A percentile compares a stretch with the other conserved stretches of the same genome.
phyloP scores from a whole-genome alignment of 2,888 invertebrate species.

The Unio delphinus region DNA sequence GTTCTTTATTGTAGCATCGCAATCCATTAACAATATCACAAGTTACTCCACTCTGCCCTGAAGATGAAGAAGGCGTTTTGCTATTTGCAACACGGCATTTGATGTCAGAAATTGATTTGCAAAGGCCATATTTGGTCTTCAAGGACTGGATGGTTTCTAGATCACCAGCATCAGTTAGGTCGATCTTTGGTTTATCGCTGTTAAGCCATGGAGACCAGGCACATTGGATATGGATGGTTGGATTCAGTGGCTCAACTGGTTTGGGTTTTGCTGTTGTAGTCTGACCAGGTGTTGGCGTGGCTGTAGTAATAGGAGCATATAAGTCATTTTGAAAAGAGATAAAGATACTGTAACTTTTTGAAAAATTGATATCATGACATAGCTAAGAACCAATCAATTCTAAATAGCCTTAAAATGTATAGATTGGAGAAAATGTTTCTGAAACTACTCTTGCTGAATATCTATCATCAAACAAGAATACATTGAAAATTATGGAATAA shows the following conservation, averaged over 20 bases:
- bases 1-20: conserved; percentile 57
- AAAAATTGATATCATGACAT: not conserved
- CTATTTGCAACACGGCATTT: conserved; percentile 49
- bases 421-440: no score
- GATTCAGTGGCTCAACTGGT: conserved; percentile 14
- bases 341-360: not conserved
- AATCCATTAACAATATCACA: conserved; percentile 61
- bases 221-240: conserved; percentile 35
- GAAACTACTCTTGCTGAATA: no score
- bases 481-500: no score
- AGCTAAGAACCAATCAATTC: no score
- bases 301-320: not conserved
- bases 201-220: conserved; percentile 60
- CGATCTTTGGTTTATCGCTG: conserved; percentile 43
- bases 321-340: not conserved
- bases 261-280: conserved; percentile 13
- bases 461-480: no score
- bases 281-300: conserved; percentile 4
- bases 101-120: conserved; percentile 50
- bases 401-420: no score
- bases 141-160: conserved; percentile 43
- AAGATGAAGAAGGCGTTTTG: conserved; percentile 31
- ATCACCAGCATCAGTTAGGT: conserved; percentile 44
- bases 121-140: conserved; percentile 50
- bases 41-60: conserved; percentile 55